phyloP scores from a whole-genome alignment of 2,797 vertebrate genomes.

The Poecilia velifera region DNA sequence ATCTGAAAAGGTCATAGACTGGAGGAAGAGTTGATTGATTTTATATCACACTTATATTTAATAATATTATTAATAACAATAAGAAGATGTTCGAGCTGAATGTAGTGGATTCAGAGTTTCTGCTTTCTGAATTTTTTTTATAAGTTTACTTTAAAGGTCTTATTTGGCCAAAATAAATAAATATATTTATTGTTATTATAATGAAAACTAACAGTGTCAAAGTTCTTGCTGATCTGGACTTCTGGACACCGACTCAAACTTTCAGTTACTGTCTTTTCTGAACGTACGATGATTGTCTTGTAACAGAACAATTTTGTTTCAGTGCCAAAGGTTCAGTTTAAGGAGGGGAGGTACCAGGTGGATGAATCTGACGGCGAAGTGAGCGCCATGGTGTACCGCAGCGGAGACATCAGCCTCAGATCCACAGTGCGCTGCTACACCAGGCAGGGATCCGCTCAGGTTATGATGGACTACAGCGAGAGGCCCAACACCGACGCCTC shows the following conservation, averaged over 20 bases:
- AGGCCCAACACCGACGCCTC: constrained; percentile 85
- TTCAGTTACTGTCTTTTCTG: background rate
- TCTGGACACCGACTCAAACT: background rate
- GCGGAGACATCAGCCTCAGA: constrained; percentile 80
- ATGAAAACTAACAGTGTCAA: background rate
- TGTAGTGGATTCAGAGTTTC: too few species aligned
- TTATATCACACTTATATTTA: background rate
- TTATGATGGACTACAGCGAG: constrained; percentile 87
- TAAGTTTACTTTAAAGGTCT: background rate
- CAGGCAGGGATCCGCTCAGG: constrained; percentile 86
- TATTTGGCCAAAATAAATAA: background rate
- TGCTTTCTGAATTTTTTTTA: background rate
- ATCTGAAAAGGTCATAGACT: background rate
- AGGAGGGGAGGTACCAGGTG: constrained; percentile 79
- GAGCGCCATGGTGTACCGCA: constrained; percentile 79
- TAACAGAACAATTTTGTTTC: background rate
- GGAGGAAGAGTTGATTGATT: background rate
- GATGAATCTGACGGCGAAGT: constrained; percentile 84
- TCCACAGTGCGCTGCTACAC: constrained; percentile 85
- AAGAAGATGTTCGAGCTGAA: background rate
- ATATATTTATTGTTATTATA: background rate
- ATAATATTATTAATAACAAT: background rate
- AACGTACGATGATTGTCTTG: background rate
- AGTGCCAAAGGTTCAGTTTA: constrained; percentile 88
- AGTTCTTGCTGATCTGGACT: background rate